Percentiles rank a stretch among this genome's conserved stretches.
Conservation (phyloP, 2,113 vertebrate species). For the Casuarius casuarius region DNA sequence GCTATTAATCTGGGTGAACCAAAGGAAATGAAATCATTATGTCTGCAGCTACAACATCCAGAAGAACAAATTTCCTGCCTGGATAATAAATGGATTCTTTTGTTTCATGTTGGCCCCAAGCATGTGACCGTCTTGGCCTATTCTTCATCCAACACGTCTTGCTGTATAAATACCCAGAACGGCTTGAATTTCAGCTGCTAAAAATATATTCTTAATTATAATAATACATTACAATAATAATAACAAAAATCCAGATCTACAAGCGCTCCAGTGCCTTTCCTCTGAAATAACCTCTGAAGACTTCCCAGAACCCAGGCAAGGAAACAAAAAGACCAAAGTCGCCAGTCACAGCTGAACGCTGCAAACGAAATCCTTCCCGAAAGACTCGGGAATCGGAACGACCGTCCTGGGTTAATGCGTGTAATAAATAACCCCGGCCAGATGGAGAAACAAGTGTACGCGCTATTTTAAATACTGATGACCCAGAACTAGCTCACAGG, state of each 20-base stretch:
- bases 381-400: neutral
- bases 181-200: constrained; percentile 73
- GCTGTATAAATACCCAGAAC: constrained; percentile 73
- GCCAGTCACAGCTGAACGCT: neutral
- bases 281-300: constrained; percentile 33
- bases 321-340: constrained; percentile 31
- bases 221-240: constrained; percentile 56
- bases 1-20: constrained; percentile 78
- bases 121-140: constrained; percentile 72
- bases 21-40: constrained; percentile 86
- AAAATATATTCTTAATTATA: constrained; percentile 66
- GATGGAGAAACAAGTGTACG: neutral
- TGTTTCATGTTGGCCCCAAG: constrained; percentile 73
- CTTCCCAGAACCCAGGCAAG: neutral
- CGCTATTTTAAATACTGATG: neutral
- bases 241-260: neutral
- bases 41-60: constrained; percentile 81
- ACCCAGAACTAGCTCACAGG: neutral
- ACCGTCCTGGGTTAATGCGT: neutral
- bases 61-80: constrained; percentile 85
- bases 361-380: neutral
- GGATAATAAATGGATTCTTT: constrained; percentile 86
- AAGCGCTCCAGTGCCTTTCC: neutral
- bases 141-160: constrained; percentile 78
- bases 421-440: neutral